phyloP scores from a whole-genome alignment of 1,140 invertebrate species.

The Drosophila nigrodunni region DNA sequence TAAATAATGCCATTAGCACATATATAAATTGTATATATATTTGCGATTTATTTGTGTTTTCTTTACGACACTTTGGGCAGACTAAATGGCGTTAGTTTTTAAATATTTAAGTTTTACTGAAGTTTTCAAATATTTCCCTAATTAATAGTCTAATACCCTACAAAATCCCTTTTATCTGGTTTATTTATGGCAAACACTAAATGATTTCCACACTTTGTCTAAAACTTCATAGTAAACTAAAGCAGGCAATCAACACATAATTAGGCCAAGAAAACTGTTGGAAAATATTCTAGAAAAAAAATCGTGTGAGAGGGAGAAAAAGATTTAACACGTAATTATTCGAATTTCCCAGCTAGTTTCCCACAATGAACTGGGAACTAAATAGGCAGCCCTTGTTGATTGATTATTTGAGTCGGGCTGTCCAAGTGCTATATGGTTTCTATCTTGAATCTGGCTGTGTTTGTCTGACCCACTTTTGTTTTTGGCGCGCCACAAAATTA shows the following conservation, averaged over 20 bases:
- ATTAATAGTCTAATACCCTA: background rate
- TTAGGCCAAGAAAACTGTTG: constrained; percentile 12
- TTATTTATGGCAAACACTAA: constrained; percentile 6
- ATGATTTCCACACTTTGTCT: constrained; percentile 4
- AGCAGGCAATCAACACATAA: constrained; percentile 20
- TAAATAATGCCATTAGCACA: too few species aligned
- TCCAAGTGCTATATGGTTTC: constrained; percentile 4
- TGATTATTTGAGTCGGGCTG: constrained; percentile 52
- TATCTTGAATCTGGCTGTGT: constrained; percentile 28
- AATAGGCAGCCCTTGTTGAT: constrained; percentile 70
- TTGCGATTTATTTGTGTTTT: background rate
- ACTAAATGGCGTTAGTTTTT: constrained; percentile 32
- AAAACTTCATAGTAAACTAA: constrained; percentile 29
- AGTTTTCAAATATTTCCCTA: background rate
- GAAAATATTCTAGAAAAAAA: constrained; percentile 12
- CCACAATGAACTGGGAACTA: constrained; percentile 25
- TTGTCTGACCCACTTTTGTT: constrained; percentile 62
- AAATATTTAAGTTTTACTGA: background rate
- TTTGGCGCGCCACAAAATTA: constrained; percentile 58
- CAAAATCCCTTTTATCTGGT: background rate
- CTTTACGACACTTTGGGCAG: constrained; percentile 30
- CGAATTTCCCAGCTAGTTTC: constrained; percentile 39
- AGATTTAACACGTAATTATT: constrained; percentile 66
- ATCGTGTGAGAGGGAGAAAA: constrained; percentile 8
- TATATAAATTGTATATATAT: constrained; percentile 6